Percentiles rank a stretch among this genome's conserved stretches.
Evolutionary conservation across 92 coral and sea anemone genomes (phyloP).

Genomic region (Porites cylindrica): DNA sequence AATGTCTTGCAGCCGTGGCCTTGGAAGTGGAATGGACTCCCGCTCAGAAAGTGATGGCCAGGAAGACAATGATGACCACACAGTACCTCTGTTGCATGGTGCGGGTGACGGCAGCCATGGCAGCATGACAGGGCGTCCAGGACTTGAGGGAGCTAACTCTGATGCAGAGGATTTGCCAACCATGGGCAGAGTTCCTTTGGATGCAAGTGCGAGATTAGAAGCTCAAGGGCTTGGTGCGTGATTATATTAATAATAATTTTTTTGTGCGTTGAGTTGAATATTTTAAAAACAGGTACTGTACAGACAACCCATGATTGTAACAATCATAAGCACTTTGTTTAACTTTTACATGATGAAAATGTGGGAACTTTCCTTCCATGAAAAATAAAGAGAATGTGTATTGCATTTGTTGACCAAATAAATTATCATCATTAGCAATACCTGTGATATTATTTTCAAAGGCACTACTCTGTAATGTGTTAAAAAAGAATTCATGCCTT

Average conservation of each 20-base stretch:
- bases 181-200: conserved; percentile 40
- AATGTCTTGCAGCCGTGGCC: conserved; percentile 74
- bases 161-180: conserved; percentile 73
- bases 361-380: too few relatives aligned
- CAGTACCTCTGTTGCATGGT: conserved; percentile 38
- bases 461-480: too few relatives aligned
- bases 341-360: too few relatives aligned
- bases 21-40: conserved; percentile 94
- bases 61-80: conserved; percentile 42
- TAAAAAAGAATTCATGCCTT: too few relatives aligned
- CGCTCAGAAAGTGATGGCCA: conserved; percentile 72
- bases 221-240: conserved; percentile 44
- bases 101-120: conserved; percentile 81
- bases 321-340: too few relatives aligned
- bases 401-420: too few relatives aligned
- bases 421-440: too few relatives aligned
- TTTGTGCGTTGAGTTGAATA: background rate
- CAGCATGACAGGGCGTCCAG: conserved; percentile 70
- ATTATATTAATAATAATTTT: too few relatives aligned
- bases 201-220: conserved; percentile 34
- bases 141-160: conserved; percentile 93
- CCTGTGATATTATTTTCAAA: too few relatives aligned
- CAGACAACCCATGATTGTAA: too few relatives aligned
- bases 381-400: too few relatives aligned
- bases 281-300: background rate